A percentile compares a stretch with the other conserved stretches of the same genome.
Evolutionary conservation across 2,797 vertebrate genomes (phyloP).

Genomic region (Sebastes reedi): DNA sequence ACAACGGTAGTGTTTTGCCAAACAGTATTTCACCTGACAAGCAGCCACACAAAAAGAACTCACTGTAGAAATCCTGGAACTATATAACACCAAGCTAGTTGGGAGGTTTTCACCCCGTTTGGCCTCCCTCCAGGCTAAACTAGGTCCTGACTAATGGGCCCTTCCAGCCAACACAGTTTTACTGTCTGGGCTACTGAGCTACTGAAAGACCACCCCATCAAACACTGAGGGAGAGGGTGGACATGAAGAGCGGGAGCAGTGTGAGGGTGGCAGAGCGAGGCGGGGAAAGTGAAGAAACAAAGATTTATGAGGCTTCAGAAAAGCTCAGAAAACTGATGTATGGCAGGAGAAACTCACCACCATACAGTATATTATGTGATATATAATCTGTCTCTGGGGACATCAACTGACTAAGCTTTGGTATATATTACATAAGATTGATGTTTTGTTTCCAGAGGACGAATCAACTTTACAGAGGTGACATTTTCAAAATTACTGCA

Average conservation of each 20-base stretch:
- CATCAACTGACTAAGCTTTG: not conserved
- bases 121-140: conserved; percentile 38
- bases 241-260: conserved; percentile 1
- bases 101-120: conserved; percentile 20
- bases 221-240: conserved; percentile 6
- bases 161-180: conserved; percentile 27
- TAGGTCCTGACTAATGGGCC: conserved; percentile 49
- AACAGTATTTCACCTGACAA: not conserved
- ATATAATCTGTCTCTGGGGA: not conserved
- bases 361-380: not conserved
- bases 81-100: not conserved
- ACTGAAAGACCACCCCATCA: conserved; percentile 27
- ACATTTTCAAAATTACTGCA: not conserved
- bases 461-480: not conserved
- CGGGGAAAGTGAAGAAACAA: not conserved
- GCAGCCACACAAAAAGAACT: not conserved
- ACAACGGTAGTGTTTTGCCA: not conserved
- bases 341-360: not conserved
- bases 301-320: not conserved
- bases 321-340: not conserved
- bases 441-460: not conserved
- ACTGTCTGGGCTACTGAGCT: conserved; percentile 21
- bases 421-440: not conserved
- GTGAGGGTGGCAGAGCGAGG: not conserved
- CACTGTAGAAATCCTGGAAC: not conserved